phyloP scores from a whole-genome alignment of 2,888 invertebrate genomes.

The Charanyca ferruginea region DNA sequence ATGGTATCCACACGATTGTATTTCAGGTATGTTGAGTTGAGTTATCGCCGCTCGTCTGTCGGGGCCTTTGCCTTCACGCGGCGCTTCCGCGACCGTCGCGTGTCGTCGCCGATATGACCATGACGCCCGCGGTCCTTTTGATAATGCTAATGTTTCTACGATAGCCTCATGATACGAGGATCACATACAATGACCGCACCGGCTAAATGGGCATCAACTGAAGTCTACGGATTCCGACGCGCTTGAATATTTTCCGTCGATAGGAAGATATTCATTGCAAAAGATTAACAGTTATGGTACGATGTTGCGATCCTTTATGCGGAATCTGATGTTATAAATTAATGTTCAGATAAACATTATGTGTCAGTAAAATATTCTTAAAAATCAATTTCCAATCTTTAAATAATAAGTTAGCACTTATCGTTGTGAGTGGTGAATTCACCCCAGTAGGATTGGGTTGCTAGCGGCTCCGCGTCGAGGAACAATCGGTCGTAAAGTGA shows the following conservation, averaged over 20 bases:
- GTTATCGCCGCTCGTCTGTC: constrained; percentile 85
- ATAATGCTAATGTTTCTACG: constrained; percentile 89
- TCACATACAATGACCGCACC: constrained; percentile 84
- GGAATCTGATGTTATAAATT: constrained; percentile 49
- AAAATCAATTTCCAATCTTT: constrained; percentile 45
- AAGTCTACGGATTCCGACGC: constrained; percentile 76
- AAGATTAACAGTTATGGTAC: constrained; percentile 77
- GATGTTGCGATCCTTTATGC: constrained; percentile 69
- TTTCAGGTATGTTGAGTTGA: constrained; percentile 86
- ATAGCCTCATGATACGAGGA: constrained; percentile 83
- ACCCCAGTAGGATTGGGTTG: constrained; percentile 71
- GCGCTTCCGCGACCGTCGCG: constrained; percentile 86
- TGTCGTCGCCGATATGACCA: constrained; percentile 87
- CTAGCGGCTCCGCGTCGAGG: constrained; percentile 57
- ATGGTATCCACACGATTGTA: constrained; percentile 84
- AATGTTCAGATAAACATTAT: constrained; percentile 36
- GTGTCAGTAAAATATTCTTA: constrained; percentile 25
- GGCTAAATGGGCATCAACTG: constrained; percentile 84
- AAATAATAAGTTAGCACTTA: constrained; percentile 57
- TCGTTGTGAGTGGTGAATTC: constrained; percentile 67
- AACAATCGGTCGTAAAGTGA: constrained; percentile 81
- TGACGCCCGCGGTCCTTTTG: constrained; percentile 88
- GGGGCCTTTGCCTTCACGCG: constrained; percentile 83
- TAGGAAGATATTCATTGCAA: constrained; percentile 75
- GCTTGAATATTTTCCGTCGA: constrained; percentile 77